Base-by-base conservation (phyloP, 2,113 vertebrate species). In the Hippocampus barbouri region DNA sequence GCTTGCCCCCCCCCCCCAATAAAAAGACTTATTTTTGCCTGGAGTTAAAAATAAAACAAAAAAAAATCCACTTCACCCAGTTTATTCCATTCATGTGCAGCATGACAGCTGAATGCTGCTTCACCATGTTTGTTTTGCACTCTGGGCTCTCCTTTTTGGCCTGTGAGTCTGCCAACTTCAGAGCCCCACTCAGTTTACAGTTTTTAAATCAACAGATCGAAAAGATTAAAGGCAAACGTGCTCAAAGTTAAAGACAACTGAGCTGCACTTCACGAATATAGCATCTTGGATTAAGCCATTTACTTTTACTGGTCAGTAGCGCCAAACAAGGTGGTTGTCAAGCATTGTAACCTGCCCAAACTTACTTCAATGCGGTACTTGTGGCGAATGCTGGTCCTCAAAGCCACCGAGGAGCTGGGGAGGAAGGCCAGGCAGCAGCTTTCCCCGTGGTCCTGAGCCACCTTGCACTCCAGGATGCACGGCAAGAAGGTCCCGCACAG, bases 401-500 rank as follows among this genome's bases (percentile, higher is more conserved):
- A 75, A 63, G 91, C 92, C 64, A 93, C 87, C 84, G 91, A 74
- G 60, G 90, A 87, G 0, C 92, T 92, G 0, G 92, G 92, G 12
- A 93, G 85, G 81, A 71, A 93, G 45, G 89, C 85, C 72, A 93
- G 7, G 47, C 91, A 93, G 88, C 92, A 93, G 80, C 82, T 89
- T 16, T 93, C 92, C 0, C 86, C 90, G 0, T 86, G 83, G 68
- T 91, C 89, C 80, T 93, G 90, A 69, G 92, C 89, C 76, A 93
- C 90, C 61, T 93, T 92, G 77, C 94, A 95, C 54, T 86, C 94
- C 41, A 96, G 87, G 76, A 95, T 92, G 66, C 94, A 94, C 0
- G 94, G 94, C 2, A 93, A 34, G 43, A 94, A 93, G 0, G 91
- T 72, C 45, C 91, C 94, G 62, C 95, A 96, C n/a, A 94, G 88